A percentile compares a stretch with the other conserved stretches of the same genome.
Evolutionary conservation across 2,113 vertebrate species (phyloP).

Genomic region (Myiagra hebetior): DNA sequence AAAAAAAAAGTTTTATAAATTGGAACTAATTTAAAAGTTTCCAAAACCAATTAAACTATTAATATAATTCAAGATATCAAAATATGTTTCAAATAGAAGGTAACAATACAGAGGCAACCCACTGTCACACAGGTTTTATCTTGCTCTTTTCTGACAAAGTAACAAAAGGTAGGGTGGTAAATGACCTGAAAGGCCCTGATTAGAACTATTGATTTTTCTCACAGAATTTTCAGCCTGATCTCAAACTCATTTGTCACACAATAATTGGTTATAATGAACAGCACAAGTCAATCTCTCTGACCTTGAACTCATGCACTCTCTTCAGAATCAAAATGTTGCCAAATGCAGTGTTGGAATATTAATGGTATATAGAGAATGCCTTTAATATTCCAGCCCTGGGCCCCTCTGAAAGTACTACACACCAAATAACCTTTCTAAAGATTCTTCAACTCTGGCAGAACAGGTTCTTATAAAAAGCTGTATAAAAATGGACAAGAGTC

Average conservation of each 20-base stretch:
- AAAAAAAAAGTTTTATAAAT: slow-evolving; percentile 53
- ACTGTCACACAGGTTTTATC: slow-evolving; percentile 77
- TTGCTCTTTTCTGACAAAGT: slow-evolving; percentile 78
- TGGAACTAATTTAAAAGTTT: slow-evolving; percentile 66
- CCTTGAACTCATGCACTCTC: slow-evolving; percentile 82
- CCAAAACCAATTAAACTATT: slow-evolving; percentile 76
- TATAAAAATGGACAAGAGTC: neutral
- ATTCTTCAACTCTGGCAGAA: neutral
- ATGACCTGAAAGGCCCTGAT: slow-evolving; percentile 82
- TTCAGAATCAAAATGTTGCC: slow-evolving; percentile 79
- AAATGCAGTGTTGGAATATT: slow-evolving; percentile 75
- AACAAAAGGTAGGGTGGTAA: slow-evolving; percentile 81
- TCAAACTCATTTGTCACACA: slow-evolving; percentile 84
- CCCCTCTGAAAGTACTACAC: slow-evolving; percentile 21
- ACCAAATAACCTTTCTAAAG: slow-evolving; percentile 57
- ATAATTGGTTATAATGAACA: slow-evolving; percentile 86
- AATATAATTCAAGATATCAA: slow-evolving; percentile 74
- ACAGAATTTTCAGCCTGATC: slow-evolving; percentile 83
- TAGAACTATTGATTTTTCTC: slow-evolving; percentile 87
- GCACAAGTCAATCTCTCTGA: slow-evolving; percentile 79
- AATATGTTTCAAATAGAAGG: slow-evolving; percentile 65
- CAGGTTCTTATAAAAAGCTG: neutral
- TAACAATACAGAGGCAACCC: slow-evolving; percentile 49
- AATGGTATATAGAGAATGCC: slow-evolving; percentile 66
- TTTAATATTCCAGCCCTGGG: slow-evolving; percentile 64